Percentiles rank a stretch among this genome's conserved stretches.
phyloP scores from a whole-genome alignment of 2,113 vertebrate species.

The Dendropsophus ebraccatus region DNA sequence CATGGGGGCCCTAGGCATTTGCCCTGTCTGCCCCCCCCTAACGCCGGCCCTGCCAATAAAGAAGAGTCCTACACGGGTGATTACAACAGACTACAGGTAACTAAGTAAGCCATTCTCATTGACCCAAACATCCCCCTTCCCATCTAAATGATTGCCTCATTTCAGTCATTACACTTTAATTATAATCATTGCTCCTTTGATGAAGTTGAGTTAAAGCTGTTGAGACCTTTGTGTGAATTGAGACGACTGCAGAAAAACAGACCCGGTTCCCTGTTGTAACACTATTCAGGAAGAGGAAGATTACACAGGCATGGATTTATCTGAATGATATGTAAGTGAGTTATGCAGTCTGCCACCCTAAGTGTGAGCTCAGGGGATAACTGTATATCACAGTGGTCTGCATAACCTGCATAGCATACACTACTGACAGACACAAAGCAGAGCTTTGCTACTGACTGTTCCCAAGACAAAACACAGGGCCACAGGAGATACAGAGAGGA shows the following conservation, averaged over 20 bases:
- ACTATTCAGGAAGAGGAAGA: constrained; percentile 4
- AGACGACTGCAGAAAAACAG: not conserved
- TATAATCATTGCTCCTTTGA: too few relatives aligned
- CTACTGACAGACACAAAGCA: constrained; percentile 42
- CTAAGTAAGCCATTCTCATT: too few relatives aligned
- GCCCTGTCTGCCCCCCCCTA: too few relatives aligned
- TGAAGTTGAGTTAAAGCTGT: not conserved
- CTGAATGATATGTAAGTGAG: constrained; percentile 34
- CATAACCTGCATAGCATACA: constrained; percentile 21
- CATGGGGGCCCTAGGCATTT: too few relatives aligned
- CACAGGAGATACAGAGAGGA: constrained; percentile 16
- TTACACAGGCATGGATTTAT: constrained; percentile 24
- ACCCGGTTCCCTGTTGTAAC: not conserved
- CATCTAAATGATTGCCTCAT: too few relatives aligned
- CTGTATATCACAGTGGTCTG: constrained; percentile 14
- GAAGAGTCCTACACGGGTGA: too few relatives aligned
- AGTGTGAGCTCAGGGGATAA: constrained; percentile 48
- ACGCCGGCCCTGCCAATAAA: too few relatives aligned
- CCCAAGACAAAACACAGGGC: constrained; percentile 26
- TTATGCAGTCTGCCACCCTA: constrained; percentile 46
- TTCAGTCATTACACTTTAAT: not conserved
- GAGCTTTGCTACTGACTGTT: constrained; percentile 19
- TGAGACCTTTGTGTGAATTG: not conserved
- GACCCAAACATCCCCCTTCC: too few relatives aligned
- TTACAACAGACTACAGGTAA: too few relatives aligned